Percentiles rank a stretch among this genome's conserved stretches.
These are phyloP conservation scores for Hirtodrosophila cameraria DNA, from an alignment of 2,888 invertebrate genomes.

Conservation along the genomic window DNA sequence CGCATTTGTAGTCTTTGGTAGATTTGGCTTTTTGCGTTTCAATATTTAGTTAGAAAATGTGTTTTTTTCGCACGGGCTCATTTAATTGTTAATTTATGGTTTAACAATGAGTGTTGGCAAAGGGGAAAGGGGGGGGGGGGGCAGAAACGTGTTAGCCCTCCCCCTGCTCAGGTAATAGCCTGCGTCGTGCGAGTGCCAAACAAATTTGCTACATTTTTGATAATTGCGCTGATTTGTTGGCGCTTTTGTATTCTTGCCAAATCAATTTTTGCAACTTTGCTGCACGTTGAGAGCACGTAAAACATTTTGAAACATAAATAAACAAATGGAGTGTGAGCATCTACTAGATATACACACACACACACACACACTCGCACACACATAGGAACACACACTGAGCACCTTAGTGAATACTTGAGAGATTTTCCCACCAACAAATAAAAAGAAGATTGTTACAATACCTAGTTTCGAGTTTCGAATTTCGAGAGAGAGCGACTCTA, in stretches of 20 bases:
- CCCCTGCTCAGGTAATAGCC: slow-evolving; percentile 26
- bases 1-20: slow-evolving; percentile 51
- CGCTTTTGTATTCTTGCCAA: slow-evolving; percentile 42
- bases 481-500: no score
- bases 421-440: slow-evolving; percentile 62
- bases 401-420: slow-evolving; percentile 30
- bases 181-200: slow-evolving; percentile 19
- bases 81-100: slow-evolving; percentile 78
- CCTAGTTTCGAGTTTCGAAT: slow-evolving; percentile 2
- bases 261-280: slow-evolving; percentile 74
- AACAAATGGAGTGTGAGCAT: slow-evolving; percentile 49
- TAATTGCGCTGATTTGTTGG: slow-evolving; percentile 72
- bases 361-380: slow-evolving; percentile 3
- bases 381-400: background rate
- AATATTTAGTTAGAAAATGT: slow-evolving; percentile 71
- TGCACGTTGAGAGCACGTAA: slow-evolving; percentile 46
- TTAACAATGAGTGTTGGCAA: slow-evolving; percentile 8
- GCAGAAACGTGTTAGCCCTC: background rate
- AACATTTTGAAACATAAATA: slow-evolving; percentile 52
- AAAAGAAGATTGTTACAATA: slow-evolving; percentile 42
- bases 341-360: slow-evolving; percentile 19
- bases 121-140: background rate
- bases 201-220: slow-evolving; percentile 54
- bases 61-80: slow-evolving; percentile 72
- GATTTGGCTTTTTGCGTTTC: slow-evolving; percentile 72